Conservation (phyloP, 64 coral and sea anemone species). For the Montipora foliosa region DNA sequence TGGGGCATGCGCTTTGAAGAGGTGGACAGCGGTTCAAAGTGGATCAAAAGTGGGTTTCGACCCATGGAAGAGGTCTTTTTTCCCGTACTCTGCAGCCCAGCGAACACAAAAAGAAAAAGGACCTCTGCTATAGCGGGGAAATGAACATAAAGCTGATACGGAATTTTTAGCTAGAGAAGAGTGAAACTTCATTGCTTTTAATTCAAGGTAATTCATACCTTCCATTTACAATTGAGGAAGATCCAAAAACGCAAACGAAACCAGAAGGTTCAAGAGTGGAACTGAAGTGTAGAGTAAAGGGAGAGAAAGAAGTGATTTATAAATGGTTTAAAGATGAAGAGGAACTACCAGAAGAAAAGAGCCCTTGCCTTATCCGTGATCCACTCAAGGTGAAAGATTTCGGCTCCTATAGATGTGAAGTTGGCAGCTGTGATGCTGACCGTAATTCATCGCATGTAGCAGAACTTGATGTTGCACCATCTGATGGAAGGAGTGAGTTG, state of each 20-base stretch:
- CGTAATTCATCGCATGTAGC: background rate
- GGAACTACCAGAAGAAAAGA: background rate
- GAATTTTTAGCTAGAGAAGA: too few species aligned
- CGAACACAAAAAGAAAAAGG: too few species aligned
- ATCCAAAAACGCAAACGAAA: background rate
- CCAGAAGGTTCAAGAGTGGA: constrained; percentile 1
- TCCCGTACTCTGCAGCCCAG: too few species aligned
- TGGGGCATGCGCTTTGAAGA: too few species aligned
- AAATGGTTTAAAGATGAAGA: constrained; percentile 6
- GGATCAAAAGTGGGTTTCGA: too few species aligned
- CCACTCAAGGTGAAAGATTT: background rate
- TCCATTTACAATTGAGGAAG: background rate
- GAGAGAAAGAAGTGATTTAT: background rate
- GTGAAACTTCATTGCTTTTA: background rate
- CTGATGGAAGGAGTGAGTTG: background rate
- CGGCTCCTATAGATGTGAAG: constrained; percentile 3
- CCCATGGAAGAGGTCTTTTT: too few species aligned
- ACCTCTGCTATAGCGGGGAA: too few species aligned
- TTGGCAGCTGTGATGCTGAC: background rate
- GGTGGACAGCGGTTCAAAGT: too few species aligned
- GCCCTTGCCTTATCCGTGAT: background rate
- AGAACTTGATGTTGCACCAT: constrained; percentile 15
- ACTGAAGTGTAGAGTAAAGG: background rate
- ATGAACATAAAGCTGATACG: too few species aligned
- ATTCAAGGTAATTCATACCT: background rate